These are phyloP conservation scores for Spodoptera picta DNA, from an alignment of 2,888 invertebrate genomes.

Conservation along the genomic window DNA sequence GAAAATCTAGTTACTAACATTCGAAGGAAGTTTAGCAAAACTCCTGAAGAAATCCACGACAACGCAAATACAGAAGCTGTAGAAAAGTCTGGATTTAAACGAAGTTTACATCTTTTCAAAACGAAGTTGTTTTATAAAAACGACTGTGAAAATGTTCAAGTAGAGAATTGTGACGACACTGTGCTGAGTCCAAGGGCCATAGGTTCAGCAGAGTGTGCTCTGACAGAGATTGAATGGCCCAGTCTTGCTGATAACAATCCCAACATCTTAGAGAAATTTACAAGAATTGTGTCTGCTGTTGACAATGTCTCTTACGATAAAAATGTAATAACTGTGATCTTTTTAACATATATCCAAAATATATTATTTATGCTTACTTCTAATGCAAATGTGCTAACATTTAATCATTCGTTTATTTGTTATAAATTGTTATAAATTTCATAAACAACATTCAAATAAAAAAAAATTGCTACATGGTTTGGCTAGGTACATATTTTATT, in stretches of 20 bases:
- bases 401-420: too few species aligned
- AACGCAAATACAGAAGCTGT: slow-evolving; percentile 58
- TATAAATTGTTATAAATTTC: too few species aligned
- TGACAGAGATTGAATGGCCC: slow-evolving; percentile 89
- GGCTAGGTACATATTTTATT: neutral
- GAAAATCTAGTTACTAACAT: slow-evolving; percentile 81
- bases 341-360: too few species aligned
- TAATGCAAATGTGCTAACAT: too few species aligned
- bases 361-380: too few species aligned
- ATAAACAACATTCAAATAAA: neutral
- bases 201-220: slow-evolving; percentile 79
- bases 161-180: slow-evolving; percentile 74
- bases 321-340: slow-evolving; percentile 63
- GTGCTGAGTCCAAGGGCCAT: slow-evolving; percentile 89
- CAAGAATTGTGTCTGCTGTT: slow-evolving; percentile 77
- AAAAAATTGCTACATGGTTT: neutral
- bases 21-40: slow-evolving; percentile 81
- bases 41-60: slow-evolving; percentile 68
- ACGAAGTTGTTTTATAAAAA: slow-evolving; percentile 71
- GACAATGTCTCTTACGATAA: slow-evolving; percentile 66
- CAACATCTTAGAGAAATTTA: slow-evolving; percentile 84
- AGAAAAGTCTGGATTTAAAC: slow-evolving; percentile 76
- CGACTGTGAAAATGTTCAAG: slow-evolving; percentile 61
- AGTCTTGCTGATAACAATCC: slow-evolving; percentile 83
- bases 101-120: slow-evolving; percentile 76